These are phyloP conservation scores for Pristis pectinata DNA, from an alignment of 2,797 vertebrate genomes.

Conservation along the genomic window DNA sequence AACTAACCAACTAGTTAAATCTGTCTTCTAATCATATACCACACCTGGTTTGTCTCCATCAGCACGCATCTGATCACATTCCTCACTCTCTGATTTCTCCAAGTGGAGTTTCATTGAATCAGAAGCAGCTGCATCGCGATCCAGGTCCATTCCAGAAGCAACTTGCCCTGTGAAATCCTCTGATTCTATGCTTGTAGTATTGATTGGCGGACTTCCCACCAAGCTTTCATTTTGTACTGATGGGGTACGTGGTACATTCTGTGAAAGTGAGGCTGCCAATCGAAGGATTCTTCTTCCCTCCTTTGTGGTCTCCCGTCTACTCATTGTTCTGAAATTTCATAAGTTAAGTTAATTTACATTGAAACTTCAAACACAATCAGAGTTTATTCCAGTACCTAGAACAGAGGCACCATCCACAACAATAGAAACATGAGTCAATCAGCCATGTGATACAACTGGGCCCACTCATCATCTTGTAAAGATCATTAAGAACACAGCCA, in stretches of 20 bases:
- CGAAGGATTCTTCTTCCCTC: not conserved
- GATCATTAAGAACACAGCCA: not conserved
- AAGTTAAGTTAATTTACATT: not conserved
- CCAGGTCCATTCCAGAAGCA: not conserved
- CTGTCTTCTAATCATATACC: not conserved
- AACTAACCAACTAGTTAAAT: not conserved
- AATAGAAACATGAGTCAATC: not conserved
- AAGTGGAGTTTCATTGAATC: not conserved
- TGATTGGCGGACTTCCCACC: not conserved
- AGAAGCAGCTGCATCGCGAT: too few species aligned
- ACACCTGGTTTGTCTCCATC: not conserved
- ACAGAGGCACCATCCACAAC: not conserved
- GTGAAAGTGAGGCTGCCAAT: not conserved
- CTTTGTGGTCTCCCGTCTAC: not conserved
- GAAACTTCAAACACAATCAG: not conserved
- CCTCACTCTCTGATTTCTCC: not conserved
- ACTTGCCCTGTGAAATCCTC: not conserved
- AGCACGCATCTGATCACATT: not conserved
- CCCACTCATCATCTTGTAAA: not conserved
- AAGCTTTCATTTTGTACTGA: not conserved
- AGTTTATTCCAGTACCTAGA: not conserved
- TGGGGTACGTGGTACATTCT: not conserved
- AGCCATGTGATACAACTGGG: not conserved
- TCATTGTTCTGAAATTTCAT: conserved; percentile 4
- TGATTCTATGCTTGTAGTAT: too few species aligned